phyloP scores from a whole-genome alignment of 2,113 vertebrate species.

The Spea multiplicata region DNA sequence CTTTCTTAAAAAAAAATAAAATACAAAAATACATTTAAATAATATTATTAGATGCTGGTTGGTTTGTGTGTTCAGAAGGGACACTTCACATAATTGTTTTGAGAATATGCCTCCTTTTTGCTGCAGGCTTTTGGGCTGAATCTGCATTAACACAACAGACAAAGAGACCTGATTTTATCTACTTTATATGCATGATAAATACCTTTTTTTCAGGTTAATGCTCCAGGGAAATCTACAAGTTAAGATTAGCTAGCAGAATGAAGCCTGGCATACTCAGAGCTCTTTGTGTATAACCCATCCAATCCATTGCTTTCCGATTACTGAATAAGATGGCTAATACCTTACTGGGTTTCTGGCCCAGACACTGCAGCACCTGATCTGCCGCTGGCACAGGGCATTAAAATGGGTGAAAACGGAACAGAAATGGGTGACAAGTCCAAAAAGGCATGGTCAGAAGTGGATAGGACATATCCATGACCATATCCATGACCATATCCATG shows the following conservation, averaged over 20 bases:
- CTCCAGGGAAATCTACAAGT: neutral
- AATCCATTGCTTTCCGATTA: neutral
- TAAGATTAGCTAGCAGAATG: neutral
- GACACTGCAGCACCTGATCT: too few relatives aligned
- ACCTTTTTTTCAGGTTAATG: neutral
- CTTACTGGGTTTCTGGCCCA: neutral
- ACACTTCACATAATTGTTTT: slow-evolving; percentile 4
- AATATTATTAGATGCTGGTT: neutral
- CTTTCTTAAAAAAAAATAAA: neutral
- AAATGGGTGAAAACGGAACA: too few relatives aligned
- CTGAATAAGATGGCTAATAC: neutral
- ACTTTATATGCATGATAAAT: neutral
- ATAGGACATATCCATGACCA: too few relatives aligned
- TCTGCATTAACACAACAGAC: neutral
- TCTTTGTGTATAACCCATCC: neutral
- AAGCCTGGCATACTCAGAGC: neutral
- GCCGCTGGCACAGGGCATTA: too few relatives aligned
- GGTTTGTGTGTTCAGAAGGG: neutral
- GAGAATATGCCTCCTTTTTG: slow-evolving; percentile 14
- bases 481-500: too few relatives aligned
- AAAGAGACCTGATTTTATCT: neutral
- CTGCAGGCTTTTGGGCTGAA: slow-evolving; percentile 3
- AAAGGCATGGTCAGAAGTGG: too few relatives aligned
- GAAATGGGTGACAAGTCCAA: too few relatives aligned
- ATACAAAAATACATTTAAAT: neutral